Base-by-base conservation (phyloP, 2,113 vertebrate genomes). In the Dipodomys merriami region DNA sequence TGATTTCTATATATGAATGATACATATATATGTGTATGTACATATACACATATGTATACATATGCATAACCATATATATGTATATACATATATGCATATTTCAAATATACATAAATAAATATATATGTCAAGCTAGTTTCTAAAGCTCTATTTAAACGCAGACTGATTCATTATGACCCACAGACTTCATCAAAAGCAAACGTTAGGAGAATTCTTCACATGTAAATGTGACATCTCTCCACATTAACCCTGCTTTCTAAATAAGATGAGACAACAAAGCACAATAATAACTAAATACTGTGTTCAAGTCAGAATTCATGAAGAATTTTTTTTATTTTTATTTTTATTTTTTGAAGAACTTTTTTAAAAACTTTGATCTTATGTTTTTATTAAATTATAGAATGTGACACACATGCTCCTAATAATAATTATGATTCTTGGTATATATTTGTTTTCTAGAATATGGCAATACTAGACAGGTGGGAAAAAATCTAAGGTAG, bases 71-170 rank as follows among this genome's bases (percentile, higher is more conserved):
- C 15, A 57, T 13, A 49, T 49, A 49, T 12, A 12, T 49, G 49
- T 49, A 49, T 49, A 49, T 49, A 49, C 49, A 49, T 49, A 49
- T 49, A 49, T 49, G 49, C 12, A 49, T 49, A 49, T 49, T 39
- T 39, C 5, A 39, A 39, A 39, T 39, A 39, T 39, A 39, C 6
- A 39, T 39, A 39, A 39, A 39, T 39, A 39, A 39, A 39, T 39
- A 39, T 39, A 64, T 82, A 91, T 83, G 78, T 80, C 68, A 88
- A 81, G 46, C 68, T 83, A 23, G 86, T 86, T 93, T 94, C 44
- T 87, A 88, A 91, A 79, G 7, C 67, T 91, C 44, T 22, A 6
- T 90, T 18, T 85, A 80, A 94, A 78, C 71, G 35, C 39, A 23
- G 11, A 23, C n/a, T 62, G 83, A 84, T 78, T 87, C 69, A 77